phyloP scores from a whole-genome alignment of 2,113 vertebrate genomes.

The Junco hyemalis region DNA sequence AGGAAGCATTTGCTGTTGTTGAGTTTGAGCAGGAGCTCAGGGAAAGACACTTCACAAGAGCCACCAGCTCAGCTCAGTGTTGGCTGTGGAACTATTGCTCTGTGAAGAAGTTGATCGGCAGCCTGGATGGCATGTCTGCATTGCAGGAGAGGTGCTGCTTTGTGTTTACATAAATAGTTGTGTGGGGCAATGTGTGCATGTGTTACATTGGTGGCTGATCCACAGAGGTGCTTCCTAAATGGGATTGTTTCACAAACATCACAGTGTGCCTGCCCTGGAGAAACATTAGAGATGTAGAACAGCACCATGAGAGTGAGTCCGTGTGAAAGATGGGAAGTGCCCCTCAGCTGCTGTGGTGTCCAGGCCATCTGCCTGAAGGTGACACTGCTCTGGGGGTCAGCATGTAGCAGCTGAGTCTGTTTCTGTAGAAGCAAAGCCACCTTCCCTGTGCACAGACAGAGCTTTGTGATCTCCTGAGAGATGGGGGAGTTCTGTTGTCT shows the following conservation, averaged over 20 bases:
- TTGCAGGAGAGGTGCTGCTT: background rate
- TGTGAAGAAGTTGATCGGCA: background rate
- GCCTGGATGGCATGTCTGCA: background rate
- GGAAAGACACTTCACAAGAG: background rate
- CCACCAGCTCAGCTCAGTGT: background rate
- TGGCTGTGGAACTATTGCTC: background rate
- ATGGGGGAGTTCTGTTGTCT: background rate
- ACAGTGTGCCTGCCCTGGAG: background rate
- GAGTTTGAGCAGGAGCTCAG: background rate
- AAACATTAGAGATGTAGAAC: background rate
- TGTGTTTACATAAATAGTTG: background rate
- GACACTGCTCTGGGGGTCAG: background rate
- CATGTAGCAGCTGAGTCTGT: background rate
- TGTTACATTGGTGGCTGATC: background rate
- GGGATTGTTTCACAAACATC: background rate
- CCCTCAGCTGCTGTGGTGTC: background rate
- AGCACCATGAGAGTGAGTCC: background rate
- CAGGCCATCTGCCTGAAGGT: background rate
- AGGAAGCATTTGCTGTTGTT: background rate
- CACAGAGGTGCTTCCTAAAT: background rate
- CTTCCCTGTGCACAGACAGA: background rate
- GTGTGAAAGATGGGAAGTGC: background rate
- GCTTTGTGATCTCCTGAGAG: background rate
- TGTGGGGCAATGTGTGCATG: fast-evolving
- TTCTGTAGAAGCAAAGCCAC: background rate